A percentile compares a stretch with the other conserved stretches of the same genome.
phyloP scores from a whole-genome alignment of 2,113 vertebrate genomes.

The Periophthalmus modestus region DNA sequence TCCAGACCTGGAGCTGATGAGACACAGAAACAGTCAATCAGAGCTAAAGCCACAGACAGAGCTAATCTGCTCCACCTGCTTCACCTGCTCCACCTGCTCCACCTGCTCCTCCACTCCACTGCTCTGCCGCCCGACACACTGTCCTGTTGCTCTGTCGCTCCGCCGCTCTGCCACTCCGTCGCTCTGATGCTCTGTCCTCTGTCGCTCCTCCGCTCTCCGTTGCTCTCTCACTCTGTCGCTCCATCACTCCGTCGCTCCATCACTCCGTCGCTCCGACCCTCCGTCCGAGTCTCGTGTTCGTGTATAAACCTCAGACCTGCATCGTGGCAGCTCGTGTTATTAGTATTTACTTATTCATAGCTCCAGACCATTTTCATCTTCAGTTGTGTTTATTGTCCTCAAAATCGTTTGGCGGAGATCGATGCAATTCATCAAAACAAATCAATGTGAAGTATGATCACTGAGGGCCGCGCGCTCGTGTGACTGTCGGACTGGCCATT shows the following conservation, averaged over 20 bases:
- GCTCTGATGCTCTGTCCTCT: too few species aligned
- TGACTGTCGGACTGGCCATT: conserved; percentile 18
- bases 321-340: conserved; percentile 1
- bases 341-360: conserved; percentile 11
- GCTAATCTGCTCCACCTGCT: too few species aligned
- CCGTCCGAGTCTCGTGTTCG: too few species aligned
- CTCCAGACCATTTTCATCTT: neutral
- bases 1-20: conserved; percentile 67
- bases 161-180: too few species aligned
- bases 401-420: conserved; percentile 28
- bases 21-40: conserved; percentile 26
- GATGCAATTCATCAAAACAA: conserved; percentile 45
- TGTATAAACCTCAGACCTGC: neutral
- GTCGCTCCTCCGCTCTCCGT: neutral
- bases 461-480: too few species aligned
- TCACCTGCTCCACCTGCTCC: too few species aligned
- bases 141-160: too few species aligned
- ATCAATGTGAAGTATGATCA: conserved; percentile 46
- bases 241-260: too few species aligned
- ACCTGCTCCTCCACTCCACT: too few species aligned
- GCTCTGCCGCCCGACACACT: too few species aligned
- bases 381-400: conserved; percentile 3
- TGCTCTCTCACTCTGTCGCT: conserved; percentile 9
- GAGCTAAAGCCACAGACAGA: too few species aligned
- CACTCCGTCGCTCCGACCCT: accelerated